phyloP scores from a whole-genome alignment of 2,797 vertebrate species.

The Leptatherina wallacei region DNA sequence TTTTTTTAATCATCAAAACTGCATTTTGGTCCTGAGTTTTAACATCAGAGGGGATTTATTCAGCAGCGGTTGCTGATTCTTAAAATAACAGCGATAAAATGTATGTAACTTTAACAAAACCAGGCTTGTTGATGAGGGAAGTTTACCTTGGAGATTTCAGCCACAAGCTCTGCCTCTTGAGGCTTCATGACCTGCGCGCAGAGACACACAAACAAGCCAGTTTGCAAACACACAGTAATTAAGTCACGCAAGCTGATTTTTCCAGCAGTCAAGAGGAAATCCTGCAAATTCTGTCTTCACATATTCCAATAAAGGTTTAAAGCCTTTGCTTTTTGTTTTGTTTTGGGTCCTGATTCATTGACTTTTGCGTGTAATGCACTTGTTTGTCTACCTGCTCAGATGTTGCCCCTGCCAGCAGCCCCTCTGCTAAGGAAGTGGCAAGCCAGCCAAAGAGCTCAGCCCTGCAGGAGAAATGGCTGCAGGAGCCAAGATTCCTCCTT shows the following conservation, averaged over 20 bases:
- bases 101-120: constrained; percentile 29
- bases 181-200: constrained; percentile 80
- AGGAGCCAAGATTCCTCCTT: constrained; percentile 73
- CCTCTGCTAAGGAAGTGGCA: constrained; percentile 78
- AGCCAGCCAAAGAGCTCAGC: constrained; percentile 78
- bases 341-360: not conserved
- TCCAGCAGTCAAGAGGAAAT: not conserved
- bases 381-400: constrained; percentile 65
- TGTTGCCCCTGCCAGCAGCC: constrained; percentile 77
- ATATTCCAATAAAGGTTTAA: not conserved
- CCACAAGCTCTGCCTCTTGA: constrained; percentile 79
- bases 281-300: not conserved
- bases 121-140: constrained; percentile 13
- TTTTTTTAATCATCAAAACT: not conserved
- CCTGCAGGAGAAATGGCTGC: constrained; percentile 68
- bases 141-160: constrained; percentile 84
- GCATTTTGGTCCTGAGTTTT: not conserved
- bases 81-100: not conserved
- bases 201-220: constrained; percentile 58
- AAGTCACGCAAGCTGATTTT: constrained; percentile 21
- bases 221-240: constrained; percentile 12
- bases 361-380: not conserved
- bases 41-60: not conserved
- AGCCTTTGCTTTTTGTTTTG: not conserved
- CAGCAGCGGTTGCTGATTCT: not conserved